Evolutionary conservation across 2,113 vertebrate species (phyloP).

Genomic region (Aptenodytes patagonicus): DNA sequence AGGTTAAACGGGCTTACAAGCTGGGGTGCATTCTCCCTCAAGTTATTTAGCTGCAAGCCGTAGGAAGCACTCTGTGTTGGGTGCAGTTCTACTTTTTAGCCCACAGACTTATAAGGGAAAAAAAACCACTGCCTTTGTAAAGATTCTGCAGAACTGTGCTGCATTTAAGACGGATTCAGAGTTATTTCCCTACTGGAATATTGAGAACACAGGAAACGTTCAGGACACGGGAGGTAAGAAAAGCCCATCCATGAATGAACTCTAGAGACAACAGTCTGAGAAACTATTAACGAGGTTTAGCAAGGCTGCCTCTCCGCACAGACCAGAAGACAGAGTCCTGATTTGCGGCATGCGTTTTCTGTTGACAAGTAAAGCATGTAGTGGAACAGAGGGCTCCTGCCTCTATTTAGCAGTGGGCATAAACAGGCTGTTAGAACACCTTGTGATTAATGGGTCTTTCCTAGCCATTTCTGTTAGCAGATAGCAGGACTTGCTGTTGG

Average conservation of each 20-base stretch:
- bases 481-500: background rate
- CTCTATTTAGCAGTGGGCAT: background rate
- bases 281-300: background rate
- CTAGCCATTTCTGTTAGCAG: background rate
- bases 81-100: background rate
- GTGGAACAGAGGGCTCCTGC: background rate
- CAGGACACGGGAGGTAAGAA: background rate
- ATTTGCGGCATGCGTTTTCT: background rate
- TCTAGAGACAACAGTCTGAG: background rate
- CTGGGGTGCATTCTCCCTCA: background rate
- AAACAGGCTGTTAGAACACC: background rate
- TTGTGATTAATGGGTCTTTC: background rate
- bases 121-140: background rate
- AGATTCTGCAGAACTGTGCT: background rate
- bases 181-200: background rate
- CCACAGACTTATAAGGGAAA: background rate
- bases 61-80: background rate
- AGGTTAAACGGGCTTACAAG: background rate
- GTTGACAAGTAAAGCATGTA: background rate
- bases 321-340: background rate
- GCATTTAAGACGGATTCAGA: background rate
- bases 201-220: background rate
- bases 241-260: background rate
- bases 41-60: background rate
- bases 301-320: background rate